phyloP scores from a whole-genome alignment of 1,140 invertebrate species.

The Frieseomelitta varia region DNA sequence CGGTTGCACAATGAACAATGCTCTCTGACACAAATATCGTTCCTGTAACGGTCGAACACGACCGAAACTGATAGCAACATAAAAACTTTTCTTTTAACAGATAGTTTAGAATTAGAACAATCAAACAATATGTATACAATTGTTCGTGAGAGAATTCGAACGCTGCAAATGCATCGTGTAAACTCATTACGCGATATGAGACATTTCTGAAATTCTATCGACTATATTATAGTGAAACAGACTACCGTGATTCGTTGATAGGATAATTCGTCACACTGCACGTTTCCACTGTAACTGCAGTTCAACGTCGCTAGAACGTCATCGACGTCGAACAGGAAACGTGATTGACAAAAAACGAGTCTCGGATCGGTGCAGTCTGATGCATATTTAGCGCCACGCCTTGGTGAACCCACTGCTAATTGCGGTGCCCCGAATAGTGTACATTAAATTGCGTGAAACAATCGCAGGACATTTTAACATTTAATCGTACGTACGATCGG shows the following conservation, averaged over 20 bases:
- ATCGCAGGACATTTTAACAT: constrained; percentile 26
- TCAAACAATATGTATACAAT: no score
- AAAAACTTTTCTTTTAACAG: background rate
- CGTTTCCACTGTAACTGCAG: background rate
- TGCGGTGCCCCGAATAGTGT: background rate
- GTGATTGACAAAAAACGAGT: background rate
- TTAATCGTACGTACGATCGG: constrained; percentile 2
- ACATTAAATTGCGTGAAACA: constrained; percentile 26
- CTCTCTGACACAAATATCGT: constrained; percentile 33
- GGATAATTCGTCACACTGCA: no score
- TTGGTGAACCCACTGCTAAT: constrained; percentile 37
- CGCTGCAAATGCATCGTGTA: no score
- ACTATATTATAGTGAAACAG: no score
- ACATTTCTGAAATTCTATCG: no score
- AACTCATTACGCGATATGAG: no score
- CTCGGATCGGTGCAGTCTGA: background rate
- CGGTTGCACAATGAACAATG: constrained; percentile 70
- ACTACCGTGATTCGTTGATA: no score
- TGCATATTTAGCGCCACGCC: constrained; percentile 38
- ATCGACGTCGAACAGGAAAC: background rate
- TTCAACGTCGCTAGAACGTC: background rate
- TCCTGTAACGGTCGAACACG: constrained; percentile 41
- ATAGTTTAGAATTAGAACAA: background rate
- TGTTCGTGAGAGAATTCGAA: no score
- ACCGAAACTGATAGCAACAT: background rate